Evolutionary conservation across 2,797 vertebrate species (phyloP).

Genomic region (Fundulus diaphanus): DNA sequence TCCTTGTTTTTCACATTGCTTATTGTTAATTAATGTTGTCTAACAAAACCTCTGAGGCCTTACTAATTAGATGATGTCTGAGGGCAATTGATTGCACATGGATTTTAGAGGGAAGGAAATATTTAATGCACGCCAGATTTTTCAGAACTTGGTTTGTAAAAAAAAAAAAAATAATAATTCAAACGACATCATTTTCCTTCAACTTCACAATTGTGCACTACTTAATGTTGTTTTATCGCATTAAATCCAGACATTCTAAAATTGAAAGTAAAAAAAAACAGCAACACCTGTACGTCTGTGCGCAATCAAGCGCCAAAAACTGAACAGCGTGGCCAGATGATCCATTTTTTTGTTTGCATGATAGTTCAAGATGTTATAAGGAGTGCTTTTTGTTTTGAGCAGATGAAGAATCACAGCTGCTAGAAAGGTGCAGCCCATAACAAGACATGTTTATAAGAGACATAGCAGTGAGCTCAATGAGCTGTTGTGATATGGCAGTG

Average conservation of each 20-base stretch:
- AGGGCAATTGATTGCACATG: background rate
- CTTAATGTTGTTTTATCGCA: background rate
- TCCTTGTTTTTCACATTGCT: background rate
- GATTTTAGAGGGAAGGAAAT: background rate
- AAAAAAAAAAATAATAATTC: background rate
- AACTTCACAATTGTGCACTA: background rate
- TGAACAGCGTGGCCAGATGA: background rate
- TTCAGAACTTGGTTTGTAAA: background rate
- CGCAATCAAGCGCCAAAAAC: background rate
- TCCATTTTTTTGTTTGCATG: background rate
- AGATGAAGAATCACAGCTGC: conserved; percentile 3
- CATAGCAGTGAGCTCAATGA: conserved; percentile 4
- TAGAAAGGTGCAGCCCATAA: conserved; percentile 3
- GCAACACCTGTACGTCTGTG: background rate
- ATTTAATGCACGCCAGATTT: background rate
- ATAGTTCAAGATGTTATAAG: conserved; percentile 2
- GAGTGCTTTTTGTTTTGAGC: background rate
- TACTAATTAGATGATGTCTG: background rate
- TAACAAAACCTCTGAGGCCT: background rate
- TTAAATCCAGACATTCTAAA: too few relatives aligned
- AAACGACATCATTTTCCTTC: background rate
- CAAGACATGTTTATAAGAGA: background rate
- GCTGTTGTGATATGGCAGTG: background rate
- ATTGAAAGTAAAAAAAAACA: too few relatives aligned
- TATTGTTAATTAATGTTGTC: background rate